Evolutionary conservation across 2,113 vertebrate species (phyloP), one percentile per base, ranked within the genome.

Genomic region (Blennius ocellaris): DNA sequence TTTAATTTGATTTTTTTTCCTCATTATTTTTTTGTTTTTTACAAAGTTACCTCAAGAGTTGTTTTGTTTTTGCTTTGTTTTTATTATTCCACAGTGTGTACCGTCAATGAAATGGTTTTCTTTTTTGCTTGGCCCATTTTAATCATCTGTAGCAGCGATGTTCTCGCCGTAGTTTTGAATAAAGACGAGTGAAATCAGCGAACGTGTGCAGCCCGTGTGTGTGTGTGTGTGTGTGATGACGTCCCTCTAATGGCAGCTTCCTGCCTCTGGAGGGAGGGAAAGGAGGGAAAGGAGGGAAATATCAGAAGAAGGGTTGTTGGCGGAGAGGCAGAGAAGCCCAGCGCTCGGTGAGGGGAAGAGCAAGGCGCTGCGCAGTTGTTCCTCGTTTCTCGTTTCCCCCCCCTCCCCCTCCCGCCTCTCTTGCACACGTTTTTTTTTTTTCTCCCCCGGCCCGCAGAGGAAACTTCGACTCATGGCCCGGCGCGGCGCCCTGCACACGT

Each of bases 291-390:
- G 84, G 83, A 81, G 70, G 76, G 79, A 82, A 72, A 77, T 37
- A 69, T 16, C 65, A 78, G 44, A 65, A 44, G 69, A 45, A 73
- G 64, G 80, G 85, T 81, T 76, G 11, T 76, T 89, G 90, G 85
- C 84, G 16, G 14, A n/a, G 3, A 38, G 63, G 37, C 48, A 63
- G 55, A 78, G 80, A 65, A 65, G 61, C 6, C 60, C 48, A 56
- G 10, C 8, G n/a, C 2, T 54, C 47, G 10, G 43, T 53, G 14
- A 65, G 61, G 47, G 71, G 52, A 41, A 68, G 76, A 69, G 72
- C 63, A 74, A 67, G 45, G 44, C 61, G 73, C 69, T 84, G 82
- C 83, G 69, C 79, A n/a, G n/a, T n/a, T n/a, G n/a, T n/a, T n/a
- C n/a, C n/a, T n/a, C n/a, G n/a, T n/a, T n/a, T n/a, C n/a, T n/a